phyloP scores from a whole-genome alignment of 2,797 vertebrate species.

The Danio aesculapii region DNA sequence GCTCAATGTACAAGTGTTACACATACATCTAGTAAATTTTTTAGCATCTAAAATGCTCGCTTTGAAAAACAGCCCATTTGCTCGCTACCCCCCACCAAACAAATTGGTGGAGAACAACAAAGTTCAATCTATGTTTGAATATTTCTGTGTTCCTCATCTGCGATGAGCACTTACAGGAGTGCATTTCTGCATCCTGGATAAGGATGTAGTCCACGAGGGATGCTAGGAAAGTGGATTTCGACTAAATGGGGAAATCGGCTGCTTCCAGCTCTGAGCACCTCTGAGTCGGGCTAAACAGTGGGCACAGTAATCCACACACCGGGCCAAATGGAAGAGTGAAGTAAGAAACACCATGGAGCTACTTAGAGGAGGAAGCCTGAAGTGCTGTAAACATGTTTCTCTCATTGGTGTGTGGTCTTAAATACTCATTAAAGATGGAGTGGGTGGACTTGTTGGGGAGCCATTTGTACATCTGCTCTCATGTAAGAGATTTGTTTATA shows the following conservation, averaged over 20 bases:
- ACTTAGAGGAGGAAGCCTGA: conserved; percentile 67
- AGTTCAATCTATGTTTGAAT: conserved; percentile 78
- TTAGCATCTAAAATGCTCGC: conserved; percentile 73
- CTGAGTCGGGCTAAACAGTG: conserved; percentile 78
- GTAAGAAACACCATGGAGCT: conserved; percentile 64
- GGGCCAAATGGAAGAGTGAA: conserved; percentile 79
- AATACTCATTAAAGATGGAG: conserved; percentile 76
- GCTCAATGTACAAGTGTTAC: conserved; percentile 75
- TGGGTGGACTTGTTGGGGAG: conserved; percentile 51
- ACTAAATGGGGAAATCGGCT: conserved; percentile 73
- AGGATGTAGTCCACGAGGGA: conserved; percentile 73
- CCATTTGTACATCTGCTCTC: conserved; percentile 21
- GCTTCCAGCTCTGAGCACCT: conserved; percentile 76
- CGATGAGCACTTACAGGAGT: conserved; percentile 74
- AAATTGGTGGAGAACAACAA: conserved; percentile 79
- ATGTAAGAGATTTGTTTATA: conserved; percentile 29
- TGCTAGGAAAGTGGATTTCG: conserved; percentile 72
- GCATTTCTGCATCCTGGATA: conserved; percentile 77
- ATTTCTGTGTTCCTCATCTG: conserved; percentile 74
- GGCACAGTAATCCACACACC: conserved; percentile 74
- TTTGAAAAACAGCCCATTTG: conserved; percentile 73
- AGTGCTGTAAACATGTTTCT: conserved; percentile 73
- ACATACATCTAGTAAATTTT: conserved; percentile 76
- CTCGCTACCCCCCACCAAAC: conserved; percentile 74
- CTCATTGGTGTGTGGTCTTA: conserved; percentile 65